These are phyloP conservation scores for Alauda arvensis DNA, from an alignment of 2,797 vertebrate species.

Conservation along the genomic window DNA sequence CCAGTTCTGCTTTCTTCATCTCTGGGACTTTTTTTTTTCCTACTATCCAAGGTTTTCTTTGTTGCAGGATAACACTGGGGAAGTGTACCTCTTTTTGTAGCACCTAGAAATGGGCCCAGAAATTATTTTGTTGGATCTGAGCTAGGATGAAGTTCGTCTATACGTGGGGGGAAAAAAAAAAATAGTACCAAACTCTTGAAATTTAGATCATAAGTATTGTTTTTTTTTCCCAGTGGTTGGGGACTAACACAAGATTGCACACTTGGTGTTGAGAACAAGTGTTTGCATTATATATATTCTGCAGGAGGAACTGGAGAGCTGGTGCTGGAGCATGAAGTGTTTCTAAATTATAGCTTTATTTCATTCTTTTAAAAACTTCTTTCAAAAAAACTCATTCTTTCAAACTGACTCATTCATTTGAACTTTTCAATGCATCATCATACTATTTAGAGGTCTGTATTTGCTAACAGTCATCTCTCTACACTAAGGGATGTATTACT, in stretches of 20 bases:
- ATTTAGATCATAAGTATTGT: neutral
- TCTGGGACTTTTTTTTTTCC: neutral
- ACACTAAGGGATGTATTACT: neutral
- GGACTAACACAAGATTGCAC: neutral
- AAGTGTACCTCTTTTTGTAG: neutral
- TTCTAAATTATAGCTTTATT: neutral
- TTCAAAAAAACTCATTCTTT: neutral
- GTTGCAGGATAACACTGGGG: neutral
- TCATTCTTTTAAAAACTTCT: neutral
- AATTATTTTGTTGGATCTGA: neutral
- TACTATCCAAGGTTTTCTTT: neutral
- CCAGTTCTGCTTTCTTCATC: neutral
- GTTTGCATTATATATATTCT: neutral
- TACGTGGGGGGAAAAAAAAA: neutral
- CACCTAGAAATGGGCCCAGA: neutral
- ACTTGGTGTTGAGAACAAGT: neutral
- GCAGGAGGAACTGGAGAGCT: neutral
- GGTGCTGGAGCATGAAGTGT: neutral
- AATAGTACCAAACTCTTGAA: neutral
- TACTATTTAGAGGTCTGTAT: neutral
- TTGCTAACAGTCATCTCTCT: neutral
- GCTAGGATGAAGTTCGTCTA: neutral
- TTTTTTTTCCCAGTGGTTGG: fast-evolving
- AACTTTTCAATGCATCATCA: neutral
- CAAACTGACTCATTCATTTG: neutral